Conservation (phyloP, 92 coral and sea anemone genomes). For the Porites lobata region DNA sequence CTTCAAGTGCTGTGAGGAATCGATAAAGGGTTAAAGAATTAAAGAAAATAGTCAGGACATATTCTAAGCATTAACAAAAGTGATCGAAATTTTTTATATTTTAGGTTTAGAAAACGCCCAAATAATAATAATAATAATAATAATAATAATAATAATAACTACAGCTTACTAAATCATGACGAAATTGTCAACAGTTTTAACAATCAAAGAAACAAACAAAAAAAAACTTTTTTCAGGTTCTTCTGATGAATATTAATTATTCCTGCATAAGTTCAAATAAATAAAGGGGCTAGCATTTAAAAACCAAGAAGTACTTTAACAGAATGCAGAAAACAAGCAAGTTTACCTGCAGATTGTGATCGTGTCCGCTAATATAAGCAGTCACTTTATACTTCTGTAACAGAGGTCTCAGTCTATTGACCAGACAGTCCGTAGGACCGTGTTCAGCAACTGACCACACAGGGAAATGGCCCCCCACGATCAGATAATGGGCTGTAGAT, state of each 20-base stretch:
- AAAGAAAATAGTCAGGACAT: not conserved
- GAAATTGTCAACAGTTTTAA: no score
- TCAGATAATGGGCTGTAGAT: conserved; percentile 86
- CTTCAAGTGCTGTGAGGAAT: conserved; percentile 78
- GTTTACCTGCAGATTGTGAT: conserved; percentile 93
- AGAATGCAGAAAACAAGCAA: not conserved
- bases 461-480: conserved; percentile 97
- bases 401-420: conserved; percentile 84
- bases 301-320: not conserved
- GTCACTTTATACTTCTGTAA: conserved; percentile 88
- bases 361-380: conserved; percentile 95
- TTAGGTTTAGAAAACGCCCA: not conserved
- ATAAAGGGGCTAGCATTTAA: not conserved
- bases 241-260: no score
- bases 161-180: no score
- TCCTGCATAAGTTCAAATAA: no score
- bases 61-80: not conserved
- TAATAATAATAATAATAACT: not conserved
- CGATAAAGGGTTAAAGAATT: not conserved
- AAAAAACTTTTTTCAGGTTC: no score
- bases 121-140: not conserved
- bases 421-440: conserved; percentile 93
- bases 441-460: conserved; percentile 99
- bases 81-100: no score
- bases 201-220: no score